Percentiles rank a stretch among this genome's conserved stretches.
These are phyloP conservation scores for Butorides virescens DNA, from an alignment of 2,113 vertebrate genomes.

Conservation along the genomic window DNA sequence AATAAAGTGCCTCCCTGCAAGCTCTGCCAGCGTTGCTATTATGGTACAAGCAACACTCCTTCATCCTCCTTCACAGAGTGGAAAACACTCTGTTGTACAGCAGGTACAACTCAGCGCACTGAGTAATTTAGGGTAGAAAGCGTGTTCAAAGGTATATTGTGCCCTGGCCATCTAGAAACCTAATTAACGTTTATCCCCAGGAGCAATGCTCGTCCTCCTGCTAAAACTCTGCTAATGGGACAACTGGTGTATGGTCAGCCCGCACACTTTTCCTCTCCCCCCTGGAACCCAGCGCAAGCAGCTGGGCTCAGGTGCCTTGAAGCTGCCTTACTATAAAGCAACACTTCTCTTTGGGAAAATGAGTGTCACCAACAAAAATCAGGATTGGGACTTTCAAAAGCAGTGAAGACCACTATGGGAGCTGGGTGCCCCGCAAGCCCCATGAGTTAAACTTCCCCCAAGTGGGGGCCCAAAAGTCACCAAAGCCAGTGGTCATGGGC, in stretches of 20 bases:
- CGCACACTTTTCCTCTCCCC: background rate
- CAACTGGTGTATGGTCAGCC: background rate
- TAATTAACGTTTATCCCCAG: slow-evolving; percentile 35
- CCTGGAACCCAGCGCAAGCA: background rate
- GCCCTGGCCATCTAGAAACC: background rate
- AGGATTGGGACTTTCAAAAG: background rate
- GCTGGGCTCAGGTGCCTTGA: background rate
- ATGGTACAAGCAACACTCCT: background rate
- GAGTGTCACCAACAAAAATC: background rate
- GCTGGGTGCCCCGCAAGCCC: fast-evolving
- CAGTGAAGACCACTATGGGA: background rate
- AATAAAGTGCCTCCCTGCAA: background rate
- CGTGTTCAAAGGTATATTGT: background rate
- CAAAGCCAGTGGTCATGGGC: background rate
- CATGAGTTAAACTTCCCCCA: background rate
- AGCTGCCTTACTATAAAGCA: background rate
- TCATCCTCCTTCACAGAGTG: background rate
- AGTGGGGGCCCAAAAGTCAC: background rate
- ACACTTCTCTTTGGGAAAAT: background rate
- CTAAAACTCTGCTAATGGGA: slow-evolving; percentile 20
- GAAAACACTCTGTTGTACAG: background rate
- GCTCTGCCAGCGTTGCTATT: background rate
- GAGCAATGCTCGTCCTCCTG: background rate
- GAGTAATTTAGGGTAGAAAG: background rate
- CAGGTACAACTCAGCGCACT: background rate